Evolutionary conservation across 2,113 vertebrate species (phyloP), one percentile per base, ranked within the genome.

Genomic region (Athene cunicularia): DNA sequence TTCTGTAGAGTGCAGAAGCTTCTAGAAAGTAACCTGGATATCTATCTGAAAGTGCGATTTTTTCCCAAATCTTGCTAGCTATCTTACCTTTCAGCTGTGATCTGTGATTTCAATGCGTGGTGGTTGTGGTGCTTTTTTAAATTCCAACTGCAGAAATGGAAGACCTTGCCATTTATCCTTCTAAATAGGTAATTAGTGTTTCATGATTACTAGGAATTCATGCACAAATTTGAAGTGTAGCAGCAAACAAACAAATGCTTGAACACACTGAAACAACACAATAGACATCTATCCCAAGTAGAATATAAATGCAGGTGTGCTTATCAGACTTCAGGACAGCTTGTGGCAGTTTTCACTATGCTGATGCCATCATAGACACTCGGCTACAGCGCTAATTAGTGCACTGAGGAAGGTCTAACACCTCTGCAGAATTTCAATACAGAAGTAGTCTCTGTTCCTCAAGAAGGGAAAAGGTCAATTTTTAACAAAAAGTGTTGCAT

Each of bases 321-420:
- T 93, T 52, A n/a, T 55, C 43, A 72, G 71, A 45, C 56, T 67
- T 59, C 20, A n/a, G 50, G 39, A 80, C 75, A 59, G 45, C 45
- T 83, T 62, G 3, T 28, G 47, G 32, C 13, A 66, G 5, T 33
- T 84, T 80, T 59, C 35, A 23, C 9, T 47, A 17, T 8, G 28
- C 55, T 26, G 32, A 27, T 2, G 2, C 20, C 50, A 9, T 53
- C 50, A 24, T 0, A 0, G 37, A 33, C 11, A 59, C 19, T 21
- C 1, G 1, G 12, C 14, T 33, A 70, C 5, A 16, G 79, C 1
- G 0, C 59, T 60, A 11, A 47, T 60, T 56, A 64, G 35, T 4
- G 5, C 9, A 3, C 30, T 41, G 16, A 79, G 68, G 21, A 39
- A 88, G 49, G 39, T 64, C 62, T 73, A 37, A 70, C 30, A 82